Evolutionary conservation across 2,113 vertebrate species (phyloP).

Genomic region (Corythornis madagascariensis): DNA sequence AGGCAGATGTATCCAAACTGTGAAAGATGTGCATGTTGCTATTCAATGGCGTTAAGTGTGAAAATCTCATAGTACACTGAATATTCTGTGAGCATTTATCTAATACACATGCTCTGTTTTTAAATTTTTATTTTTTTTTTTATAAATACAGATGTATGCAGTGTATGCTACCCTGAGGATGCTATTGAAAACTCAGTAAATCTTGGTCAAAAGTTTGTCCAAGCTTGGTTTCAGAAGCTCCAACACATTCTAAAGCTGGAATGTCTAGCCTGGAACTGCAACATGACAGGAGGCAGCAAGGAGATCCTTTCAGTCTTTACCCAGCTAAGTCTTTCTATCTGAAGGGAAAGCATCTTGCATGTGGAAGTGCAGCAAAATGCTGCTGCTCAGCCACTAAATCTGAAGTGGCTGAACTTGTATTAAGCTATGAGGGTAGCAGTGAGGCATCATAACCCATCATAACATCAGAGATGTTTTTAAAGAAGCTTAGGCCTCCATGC

Average conservation of each 20-base stretch:
- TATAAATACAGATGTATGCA: not conserved
- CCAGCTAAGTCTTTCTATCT: constrained; percentile 45
- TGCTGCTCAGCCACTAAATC: not conserved
- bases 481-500: not conserved
- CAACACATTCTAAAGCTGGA: not conserved
- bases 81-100: not conserved
- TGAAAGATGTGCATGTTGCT: constrained; percentile 4
- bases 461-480: no score
- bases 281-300: constrained; percentile 43
- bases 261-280: constrained; percentile 21
- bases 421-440: constrained; percentile 5
- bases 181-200: constrained; percentile 34
- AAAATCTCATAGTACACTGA: not conserved
- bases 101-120: not conserved
- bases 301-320: constrained; percentile 26
- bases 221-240: constrained; percentile 59
- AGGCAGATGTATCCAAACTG: constrained; percentile 44
- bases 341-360: constrained; percentile 18
- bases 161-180: not conserved
- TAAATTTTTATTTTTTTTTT: no score
- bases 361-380: not conserved
- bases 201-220: constrained; percentile 20
- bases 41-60: not conserved
- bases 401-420: not conserved
- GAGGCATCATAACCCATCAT: not conserved